Percentiles rank a stretch among this genome's conserved stretches.
Evolutionary conservation across 2,888 invertebrate genomes (phyloP).

Genomic region (Watsonalla cultraria): DNA sequence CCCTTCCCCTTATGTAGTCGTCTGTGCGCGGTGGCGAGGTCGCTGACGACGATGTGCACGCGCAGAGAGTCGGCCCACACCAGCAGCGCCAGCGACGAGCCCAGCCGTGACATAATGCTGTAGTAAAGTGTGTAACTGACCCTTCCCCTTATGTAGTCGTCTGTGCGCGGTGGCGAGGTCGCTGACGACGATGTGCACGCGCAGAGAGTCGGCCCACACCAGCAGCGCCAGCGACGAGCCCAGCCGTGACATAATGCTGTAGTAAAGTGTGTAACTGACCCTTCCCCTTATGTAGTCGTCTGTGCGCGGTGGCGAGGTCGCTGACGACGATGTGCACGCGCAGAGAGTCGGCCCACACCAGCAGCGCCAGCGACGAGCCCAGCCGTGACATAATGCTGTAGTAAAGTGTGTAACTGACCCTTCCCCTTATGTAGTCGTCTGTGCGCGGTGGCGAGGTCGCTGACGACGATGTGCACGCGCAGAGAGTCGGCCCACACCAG

Average conservation of each 20-base stretch:
- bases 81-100: conserved; percentile 89
- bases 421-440: conserved; percentile 42
- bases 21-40: conserved; percentile 79
- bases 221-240: conserved; percentile 91
- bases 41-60: conserved; percentile 96
- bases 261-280: conserved; percentile 21
- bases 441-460: conserved; percentile 83
- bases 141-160: conserved; percentile 43
- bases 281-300: conserved; percentile 43
- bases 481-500: conserved; percentile 92
- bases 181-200: conserved; percentile 96
- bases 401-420: conserved; percentile 23
- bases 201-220: conserved; percentile 91
- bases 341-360: conserved; percentile 91
- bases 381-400: no score
- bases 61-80: conserved; percentile 92
- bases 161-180: conserved; percentile 81
- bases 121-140: conserved; percentile 16
- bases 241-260: no score
- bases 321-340: conserved; percentile 97
- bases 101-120: no score
- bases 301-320: conserved; percentile 81
- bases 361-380: conserved; percentile 90
- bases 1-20: conserved; percentile 47
- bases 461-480: conserved; percentile 96